A percentile compares a stretch with the other conserved stretches of the same genome.
phyloP scores from a whole-genome alignment of 2,113 vertebrate species.

The Leucosticte australis region DNA sequence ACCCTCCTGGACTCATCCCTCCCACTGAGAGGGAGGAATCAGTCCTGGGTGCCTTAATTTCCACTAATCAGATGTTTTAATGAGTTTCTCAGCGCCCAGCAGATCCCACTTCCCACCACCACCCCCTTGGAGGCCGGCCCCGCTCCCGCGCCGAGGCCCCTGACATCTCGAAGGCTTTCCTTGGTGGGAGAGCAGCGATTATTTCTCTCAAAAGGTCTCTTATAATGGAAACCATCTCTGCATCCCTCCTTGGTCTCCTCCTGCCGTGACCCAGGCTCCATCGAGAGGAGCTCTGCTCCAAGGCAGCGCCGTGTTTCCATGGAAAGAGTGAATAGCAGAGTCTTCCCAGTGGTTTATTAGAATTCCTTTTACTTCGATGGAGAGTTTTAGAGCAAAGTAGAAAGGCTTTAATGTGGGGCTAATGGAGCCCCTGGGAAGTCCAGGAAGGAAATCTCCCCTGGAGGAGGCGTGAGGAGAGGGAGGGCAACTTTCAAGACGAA shows the following conservation, averaged over 20 bases:
- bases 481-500: conserved; percentile 57
- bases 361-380: conserved; percentile 69
- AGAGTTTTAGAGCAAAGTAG: conserved; percentile 61
- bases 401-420: conserved; percentile 70
- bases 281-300: conserved; percentile 44
- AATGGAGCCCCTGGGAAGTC: conserved; percentile 70
- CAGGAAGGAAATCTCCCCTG: conserved; percentile 69
- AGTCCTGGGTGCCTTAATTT: not conserved
- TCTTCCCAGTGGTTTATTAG: conserved; percentile 69
- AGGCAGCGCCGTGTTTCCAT: conserved; percentile 65
- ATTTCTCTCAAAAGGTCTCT: conserved; percentile 51
- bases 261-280: conserved; percentile 55
- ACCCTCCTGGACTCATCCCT: not conserved
- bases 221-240: conserved; percentile 60
- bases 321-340: conserved; percentile 64
- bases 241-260: conserved; percentile 53
- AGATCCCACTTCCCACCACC: not conserved
- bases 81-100: not conserved
- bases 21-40: not conserved
- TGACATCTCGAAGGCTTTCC: not conserved
- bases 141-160: not conserved
- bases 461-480: conserved; percentile 61
- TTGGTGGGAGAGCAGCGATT: conserved; percentile 36
- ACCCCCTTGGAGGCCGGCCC: not conserved
- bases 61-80: conserved; percentile 11